Conservation (phyloP, 2,888 invertebrate species). For the Lasioglossum calceatum region DNA sequence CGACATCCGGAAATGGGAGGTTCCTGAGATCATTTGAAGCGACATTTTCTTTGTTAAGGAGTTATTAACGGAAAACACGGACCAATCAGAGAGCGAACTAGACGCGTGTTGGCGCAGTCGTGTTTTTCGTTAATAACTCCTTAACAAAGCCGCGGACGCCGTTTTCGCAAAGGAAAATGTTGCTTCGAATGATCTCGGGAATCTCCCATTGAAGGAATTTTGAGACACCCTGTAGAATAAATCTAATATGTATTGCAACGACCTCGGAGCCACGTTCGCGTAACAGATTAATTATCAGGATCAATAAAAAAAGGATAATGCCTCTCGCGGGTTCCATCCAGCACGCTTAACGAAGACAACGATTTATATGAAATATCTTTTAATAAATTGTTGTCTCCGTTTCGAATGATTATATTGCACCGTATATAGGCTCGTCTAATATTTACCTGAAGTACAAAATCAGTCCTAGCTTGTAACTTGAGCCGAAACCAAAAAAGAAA, state of each 20-base stretch:
- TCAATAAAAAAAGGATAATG: not conserved
- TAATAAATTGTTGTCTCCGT: too few relatives aligned
- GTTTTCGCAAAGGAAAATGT: too few relatives aligned
- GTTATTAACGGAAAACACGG: too few relatives aligned
- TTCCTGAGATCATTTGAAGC: too few relatives aligned
- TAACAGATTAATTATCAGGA: not conserved
- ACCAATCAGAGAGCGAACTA: accelerated
- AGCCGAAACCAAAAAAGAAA: not conserved
- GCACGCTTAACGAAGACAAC: not conserved
- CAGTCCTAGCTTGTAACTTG: not conserved
- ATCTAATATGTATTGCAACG: not conserved
- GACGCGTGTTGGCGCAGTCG: too few relatives aligned
- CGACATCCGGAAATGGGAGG: too few relatives aligned
- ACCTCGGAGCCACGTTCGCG: not conserved
- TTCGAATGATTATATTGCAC: not conserved
- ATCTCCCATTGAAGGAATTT: too few relatives aligned
- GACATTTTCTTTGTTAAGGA: too few relatives aligned
- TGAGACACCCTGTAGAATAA: not conserved
- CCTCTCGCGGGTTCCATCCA: not conserved
- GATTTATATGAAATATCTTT: not conserved
- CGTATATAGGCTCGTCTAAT: not conserved
- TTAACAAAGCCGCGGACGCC: too few relatives aligned
- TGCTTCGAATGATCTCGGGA: too few relatives aligned
- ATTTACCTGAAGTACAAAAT: not conserved
- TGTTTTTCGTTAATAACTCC: too few relatives aligned